Base-by-base conservation (phyloP, 1,140 invertebrate genomes). In the Vanessa tameamea region DNA sequence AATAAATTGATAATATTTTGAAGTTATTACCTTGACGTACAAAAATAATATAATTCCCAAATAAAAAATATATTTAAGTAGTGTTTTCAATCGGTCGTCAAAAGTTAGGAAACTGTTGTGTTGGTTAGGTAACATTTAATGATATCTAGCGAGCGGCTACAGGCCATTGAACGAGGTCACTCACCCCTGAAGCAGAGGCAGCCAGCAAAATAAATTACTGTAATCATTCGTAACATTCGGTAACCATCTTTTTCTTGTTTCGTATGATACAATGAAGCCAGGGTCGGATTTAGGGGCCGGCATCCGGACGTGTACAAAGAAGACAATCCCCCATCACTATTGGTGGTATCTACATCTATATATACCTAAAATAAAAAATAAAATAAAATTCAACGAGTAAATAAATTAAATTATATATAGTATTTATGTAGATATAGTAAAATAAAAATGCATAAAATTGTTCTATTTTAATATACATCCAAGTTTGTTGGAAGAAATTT, bases 81-180 rank as follows among this genome's bases (percentile, higher is more conserved):
- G 11, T 43, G 7, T 15, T 61, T 61, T 37, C 13, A 37, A 3
- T 37, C 6, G 31, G 15, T 61, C 31, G 13, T 61, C 9, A 69
- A 47, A 69, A 50, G 68, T 69, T 69, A 57, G 55, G 68, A 64
- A 75, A 74, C 59, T 64, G 13, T 59, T 66, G 51, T 66, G 68
- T 66, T 70, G 53, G 48, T 73, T 73, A 77, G 67, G 71, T 64
- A 77, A 76, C 77, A 59, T 31, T 31, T 31, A 83, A 80, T 71
- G 57, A 77, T 55, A 77, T 64, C 76, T 76, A 75, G 67, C 79
- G 69, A 51, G 48, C 48, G 59, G 51, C 51, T 81, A 77, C 82
- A 79, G 82, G 76, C 83, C 78, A 86, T 86, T 84, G 83, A 81
- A 75, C 78, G 78, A 76, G 88, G 84, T 88, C 86, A 78, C 67